Evolutionary conservation across 2,113 vertebrate genomes (phyloP).

Genomic region (Gavia stellata): DNA sequence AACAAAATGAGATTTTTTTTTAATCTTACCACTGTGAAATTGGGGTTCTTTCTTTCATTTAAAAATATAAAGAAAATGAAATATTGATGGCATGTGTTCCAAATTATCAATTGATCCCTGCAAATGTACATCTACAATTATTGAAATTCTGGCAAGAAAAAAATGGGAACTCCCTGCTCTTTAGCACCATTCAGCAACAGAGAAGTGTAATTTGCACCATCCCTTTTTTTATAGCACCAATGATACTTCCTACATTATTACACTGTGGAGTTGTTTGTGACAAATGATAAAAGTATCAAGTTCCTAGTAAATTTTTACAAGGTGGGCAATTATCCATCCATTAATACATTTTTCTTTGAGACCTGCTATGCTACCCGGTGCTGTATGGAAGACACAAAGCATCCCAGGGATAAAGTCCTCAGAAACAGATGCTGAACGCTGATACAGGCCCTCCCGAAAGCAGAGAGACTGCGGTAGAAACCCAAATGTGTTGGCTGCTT

Average conservation of each 20-base stretch:
- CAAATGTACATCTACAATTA: constrained; percentile 45
- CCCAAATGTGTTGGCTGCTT: neutral
- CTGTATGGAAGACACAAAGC: neutral
- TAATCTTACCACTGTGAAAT: constrained; percentile 57
- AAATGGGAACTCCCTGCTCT: constrained; percentile 38
- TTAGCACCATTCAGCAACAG: constrained; percentile 38
- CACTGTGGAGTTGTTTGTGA: neutral
- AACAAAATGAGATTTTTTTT: constrained; percentile 31
- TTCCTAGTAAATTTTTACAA: constrained; percentile 28
- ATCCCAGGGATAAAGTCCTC: neutral
- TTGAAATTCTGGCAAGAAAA: constrained; percentile 42
- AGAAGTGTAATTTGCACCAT: constrained; percentile 47
- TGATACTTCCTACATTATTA: constrained; percentile 21
- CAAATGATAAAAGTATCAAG: constrained; percentile 10
- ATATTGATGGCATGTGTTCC: constrained; percentile 50
- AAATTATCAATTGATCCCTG: constrained; percentile 68
- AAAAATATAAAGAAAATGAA: constrained; percentile 62
- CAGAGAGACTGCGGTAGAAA: neutral
- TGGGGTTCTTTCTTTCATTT: constrained; percentile 47
- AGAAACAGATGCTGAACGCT: neutral
- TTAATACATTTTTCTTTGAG: neutral
- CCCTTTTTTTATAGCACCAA: constrained; percentile 24
- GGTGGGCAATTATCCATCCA: neutral
- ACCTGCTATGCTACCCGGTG: neutral
- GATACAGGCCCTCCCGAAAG: rapidly evolving